Conservation (phyloP, 2,113 vertebrate species). For the Vombatus ursinus region DNA sequence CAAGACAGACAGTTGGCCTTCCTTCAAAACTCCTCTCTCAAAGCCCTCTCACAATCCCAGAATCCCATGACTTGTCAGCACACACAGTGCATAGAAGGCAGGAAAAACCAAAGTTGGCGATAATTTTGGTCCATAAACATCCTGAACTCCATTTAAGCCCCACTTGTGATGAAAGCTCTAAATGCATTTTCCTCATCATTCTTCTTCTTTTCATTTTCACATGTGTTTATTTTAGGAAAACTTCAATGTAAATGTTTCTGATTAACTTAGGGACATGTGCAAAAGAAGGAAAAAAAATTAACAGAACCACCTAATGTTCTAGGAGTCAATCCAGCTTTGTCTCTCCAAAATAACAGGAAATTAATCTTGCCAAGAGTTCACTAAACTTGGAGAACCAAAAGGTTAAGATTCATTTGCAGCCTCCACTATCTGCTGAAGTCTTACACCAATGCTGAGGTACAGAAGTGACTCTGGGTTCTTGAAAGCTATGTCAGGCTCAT, state of each 20-base stretch:
- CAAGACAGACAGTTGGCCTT: background rate
- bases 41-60: background rate
- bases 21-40: background rate
- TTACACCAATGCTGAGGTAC: background rate
- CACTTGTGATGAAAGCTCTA: background rate
- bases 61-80: background rate
- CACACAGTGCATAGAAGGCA: background rate
- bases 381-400: slow-evolving; percentile 19
- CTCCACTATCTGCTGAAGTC: background rate
- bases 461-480: background rate
- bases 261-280: background rate
- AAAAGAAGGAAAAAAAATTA: background rate
- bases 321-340: background rate
- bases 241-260: background rate
- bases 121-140: slow-evolving; percentile 2
- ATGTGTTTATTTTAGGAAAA: slow-evolving; percentile 29
- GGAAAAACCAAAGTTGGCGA: background rate
- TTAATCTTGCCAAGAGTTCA: background rate
- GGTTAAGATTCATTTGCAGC: slow-evolving; percentile 8
- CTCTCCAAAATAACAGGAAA: slow-evolving; percentile 28
- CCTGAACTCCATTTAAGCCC: background rate
- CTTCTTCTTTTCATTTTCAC: background rate
- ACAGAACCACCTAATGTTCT: slow-evolving; percentile 6
- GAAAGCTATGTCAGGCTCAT: background rate
- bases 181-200: background rate